Evolutionary conservation across 2,888 invertebrate genomes (phyloP).

Genomic region (Eupithecia subumbrata): DNA sequence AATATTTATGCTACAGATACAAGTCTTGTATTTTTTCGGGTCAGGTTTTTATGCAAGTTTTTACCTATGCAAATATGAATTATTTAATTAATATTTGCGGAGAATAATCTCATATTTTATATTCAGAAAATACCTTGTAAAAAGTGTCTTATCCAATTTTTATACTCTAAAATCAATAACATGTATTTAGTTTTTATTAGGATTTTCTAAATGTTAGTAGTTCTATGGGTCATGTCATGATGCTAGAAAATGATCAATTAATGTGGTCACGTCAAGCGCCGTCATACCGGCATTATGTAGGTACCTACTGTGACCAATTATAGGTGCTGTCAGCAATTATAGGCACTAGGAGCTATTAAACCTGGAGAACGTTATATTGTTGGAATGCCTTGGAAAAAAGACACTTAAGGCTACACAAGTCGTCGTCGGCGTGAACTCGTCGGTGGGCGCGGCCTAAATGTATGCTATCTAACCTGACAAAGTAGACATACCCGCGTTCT

Average conservation of each 20-base stretch:
- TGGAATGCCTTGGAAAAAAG: neutral
- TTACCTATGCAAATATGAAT: neutral
- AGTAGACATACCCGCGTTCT: too few species aligned
- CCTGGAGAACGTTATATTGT: neutral
- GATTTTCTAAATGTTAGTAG: conserved; percentile 11
- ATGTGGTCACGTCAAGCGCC: conserved; percentile 29
- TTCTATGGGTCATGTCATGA: conserved; percentile 22
- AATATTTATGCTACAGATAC: neutral
- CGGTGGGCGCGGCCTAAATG: too few species aligned
- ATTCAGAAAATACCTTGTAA: neutral
- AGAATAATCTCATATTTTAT: neutral
- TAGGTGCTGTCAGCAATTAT: conserved; percentile 27
- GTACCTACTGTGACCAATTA: neutral
- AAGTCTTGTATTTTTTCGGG: neutral
- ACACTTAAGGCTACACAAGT: neutral
- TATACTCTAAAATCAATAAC: neutral
- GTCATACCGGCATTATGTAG: conserved; percentile 16
- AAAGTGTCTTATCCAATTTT: neutral
- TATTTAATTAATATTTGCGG: neutral
- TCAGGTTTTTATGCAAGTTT: neutral
- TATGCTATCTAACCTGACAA: too few species aligned
- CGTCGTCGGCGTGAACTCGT: too few species aligned
- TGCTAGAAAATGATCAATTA: conserved; percentile 29
- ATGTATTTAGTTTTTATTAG: neutral
- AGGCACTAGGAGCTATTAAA: conserved; percentile 10